A percentile compares a stretch with the other conserved stretches of the same genome.
Evolutionary conservation across 2,797 vertebrate species (phyloP).

Genomic region (Alfaro cultratus): DNA sequence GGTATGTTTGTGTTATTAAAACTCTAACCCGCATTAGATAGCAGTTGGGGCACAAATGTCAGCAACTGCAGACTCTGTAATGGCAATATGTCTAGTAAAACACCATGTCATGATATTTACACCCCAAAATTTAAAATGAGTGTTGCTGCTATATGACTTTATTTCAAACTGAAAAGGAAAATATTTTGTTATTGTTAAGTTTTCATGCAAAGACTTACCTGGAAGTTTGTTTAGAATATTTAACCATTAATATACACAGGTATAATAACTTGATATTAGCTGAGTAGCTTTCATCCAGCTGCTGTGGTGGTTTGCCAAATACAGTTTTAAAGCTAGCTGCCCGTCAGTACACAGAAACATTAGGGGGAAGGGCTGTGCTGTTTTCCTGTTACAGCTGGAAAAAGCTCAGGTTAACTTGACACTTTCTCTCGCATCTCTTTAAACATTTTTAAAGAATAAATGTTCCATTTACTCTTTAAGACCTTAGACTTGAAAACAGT

Average conservation of each 20-base stretch:
- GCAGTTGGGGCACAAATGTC: not conserved
- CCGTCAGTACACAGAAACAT: not conserved
- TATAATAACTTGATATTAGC: not conserved
- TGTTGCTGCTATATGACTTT: not conserved
- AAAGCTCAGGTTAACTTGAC: not conserved
- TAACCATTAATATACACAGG: not conserved
- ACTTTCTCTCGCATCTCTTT: not conserved
- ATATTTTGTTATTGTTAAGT: not conserved
- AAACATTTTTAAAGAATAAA: not conserved
- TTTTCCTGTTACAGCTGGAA: not conserved
- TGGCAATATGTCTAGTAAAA: not conserved
- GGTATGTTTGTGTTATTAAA: not conserved
- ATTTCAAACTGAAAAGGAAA: not conserved
- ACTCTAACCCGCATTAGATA: not conserved
- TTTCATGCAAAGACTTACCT: not conserved
- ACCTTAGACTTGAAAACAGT: not conserved
- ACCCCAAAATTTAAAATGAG: not conserved
- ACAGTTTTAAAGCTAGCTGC: not conserved
- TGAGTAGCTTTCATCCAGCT: not conserved
- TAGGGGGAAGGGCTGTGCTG: not conserved
- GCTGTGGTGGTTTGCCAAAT: not conserved
- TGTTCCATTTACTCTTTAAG: not conserved
- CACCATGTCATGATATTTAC: not conserved
- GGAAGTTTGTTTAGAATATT: not conserved
- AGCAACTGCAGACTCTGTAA: not conserved